A percentile compares a stretch with the other conserved stretches of the same genome.
Evolutionary conservation across 2,113 vertebrate species (phyloP).

Genomic region (Lutjanus erythropterus): DNA sequence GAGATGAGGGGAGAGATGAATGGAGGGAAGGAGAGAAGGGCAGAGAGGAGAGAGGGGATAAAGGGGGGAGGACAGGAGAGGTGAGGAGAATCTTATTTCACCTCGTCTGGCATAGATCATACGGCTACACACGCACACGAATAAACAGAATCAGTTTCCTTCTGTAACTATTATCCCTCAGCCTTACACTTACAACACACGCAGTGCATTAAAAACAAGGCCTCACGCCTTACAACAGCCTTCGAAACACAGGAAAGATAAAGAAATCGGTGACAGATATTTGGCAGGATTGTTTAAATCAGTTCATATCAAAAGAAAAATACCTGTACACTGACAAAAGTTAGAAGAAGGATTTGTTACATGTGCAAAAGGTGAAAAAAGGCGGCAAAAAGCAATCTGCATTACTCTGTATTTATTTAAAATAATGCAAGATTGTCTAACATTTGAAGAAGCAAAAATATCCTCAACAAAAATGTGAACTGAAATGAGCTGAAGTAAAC

Average conservation of each 20-base stretch:
- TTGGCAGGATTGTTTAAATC: not conserved
- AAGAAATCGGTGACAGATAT: not conserved
- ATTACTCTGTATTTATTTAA: too few species aligned
- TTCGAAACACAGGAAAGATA: not conserved
- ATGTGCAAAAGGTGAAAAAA: not conserved
- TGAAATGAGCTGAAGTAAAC: too few species aligned
- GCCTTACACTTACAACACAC: slow-evolving; percentile 22
- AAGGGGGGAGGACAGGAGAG: slow-evolving; percentile 43
- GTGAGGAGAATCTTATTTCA: slow-evolving; percentile 57
- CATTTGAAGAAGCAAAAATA: too few species aligned
- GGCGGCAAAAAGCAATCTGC: too few species aligned
- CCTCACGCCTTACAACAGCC: not conserved
- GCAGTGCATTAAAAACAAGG: slow-evolving; percentile 18
- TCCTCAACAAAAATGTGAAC: too few species aligned
- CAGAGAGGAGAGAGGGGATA: slow-evolving; percentile 31
- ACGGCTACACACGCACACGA: slow-evolving; percentile 3
- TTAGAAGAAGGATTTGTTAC: not conserved
- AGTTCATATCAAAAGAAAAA: slow-evolving; percentile 1
- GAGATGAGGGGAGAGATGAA: slow-evolving; percentile 30
- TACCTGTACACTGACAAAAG: not conserved
- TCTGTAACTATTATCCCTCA: not conserved
- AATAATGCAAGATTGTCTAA: too few species aligned
- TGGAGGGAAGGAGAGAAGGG: slow-evolving; percentile 23
- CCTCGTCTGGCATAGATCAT: not conserved
- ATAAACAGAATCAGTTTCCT: slow-evolving; percentile 2